Evolutionary conservation across 2,113 vertebrate genomes (phyloP), one percentile per base, ranked within the genome.

Genomic region (Turnix velox): DNA sequence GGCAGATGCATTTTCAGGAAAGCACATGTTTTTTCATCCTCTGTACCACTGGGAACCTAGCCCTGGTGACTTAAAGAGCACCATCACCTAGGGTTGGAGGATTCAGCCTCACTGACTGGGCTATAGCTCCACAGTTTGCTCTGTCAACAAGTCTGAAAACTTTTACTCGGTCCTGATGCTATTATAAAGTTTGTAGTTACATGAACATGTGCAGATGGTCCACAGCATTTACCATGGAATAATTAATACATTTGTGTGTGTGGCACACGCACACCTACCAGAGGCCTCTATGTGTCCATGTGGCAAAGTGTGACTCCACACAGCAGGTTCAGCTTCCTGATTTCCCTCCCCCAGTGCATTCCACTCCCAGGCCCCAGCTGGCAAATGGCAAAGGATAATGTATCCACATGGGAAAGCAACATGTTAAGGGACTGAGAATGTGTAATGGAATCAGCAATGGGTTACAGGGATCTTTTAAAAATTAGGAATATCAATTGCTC

Each of bases 331-430:
- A 69, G 58, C 67, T 90, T 78, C 66, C 31, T 79, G 40, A 0
- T 78, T 72, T 87, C 40, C 87, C 87, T 94, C 76, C 76, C 80
- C 20, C 61, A 4, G 25, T 27, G 46, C 14, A 0, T 88, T 62
- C 74, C 0, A 2, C 84, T 92, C 65, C 68, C 88, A 88, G 80
- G 65, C 91, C 77, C 84, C 84, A 85, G 92, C 95, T 91, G 93
- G 95, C 97, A 98, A 98, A 98, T 97, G 97, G 96, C 92, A 75
- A 92, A 39, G 45, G 93, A 91, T 83, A 82, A 66, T 31, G 67
- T 89, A 92, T 55, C 93, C 95, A 92, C 95, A 94, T 96, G 93
- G 94, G 95, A 90, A 92, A 96, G 94, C 54, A 18, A 81, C 92
- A 83, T 65, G 7, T 88, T 78, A 65, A 31, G 87, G 81, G 42